Base-by-base conservation (phyloP, 2,888 invertebrate species). In the Polymixis flavicincta region DNA sequence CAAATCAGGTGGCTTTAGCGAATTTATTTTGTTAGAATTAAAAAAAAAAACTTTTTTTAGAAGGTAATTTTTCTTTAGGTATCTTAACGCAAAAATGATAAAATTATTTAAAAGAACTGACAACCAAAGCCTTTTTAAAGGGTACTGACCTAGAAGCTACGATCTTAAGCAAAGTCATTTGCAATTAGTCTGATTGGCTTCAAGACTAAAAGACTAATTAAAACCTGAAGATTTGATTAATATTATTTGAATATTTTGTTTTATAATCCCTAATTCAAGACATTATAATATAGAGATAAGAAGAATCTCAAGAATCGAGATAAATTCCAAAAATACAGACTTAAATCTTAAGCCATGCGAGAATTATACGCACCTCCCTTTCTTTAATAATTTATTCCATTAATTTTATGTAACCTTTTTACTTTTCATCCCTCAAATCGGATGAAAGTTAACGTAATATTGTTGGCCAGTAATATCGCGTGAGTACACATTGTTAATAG, bases 401-500 rank as follows among this genome's bases (percentile, higher is more conserved):
- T 60, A 61, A 67, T 71, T 74, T 68, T 28, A 74, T 72, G n/a
- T n/a, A 71, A 73, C 69, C 55, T 57, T 74, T 71, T 74, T 67
- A 67, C 28, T 64, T 54, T 63, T 54, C 60, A 54, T n/a, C 42
- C 54, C 32, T 48, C 54, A 69, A 78, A 85, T 71, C 71, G 69
- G 55, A 71, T 7, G 42, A 71, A 82, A 71, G 68, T 85, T 76
- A 65, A 75, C 59, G 72, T 55, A 61, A 81, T 61, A 78, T 66
- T 63, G 80, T 79, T 67, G 48, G 55, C 48, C 59, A 74, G 82
- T 85, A 84, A 88, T 89, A 87, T 90, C 74, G 84, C 76, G 79
- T 80, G 80, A 79, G 83, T 87, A 90, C 90, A 90, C 87, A 87
- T 69, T 88, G 87, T 88, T 90, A 89, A 91, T 89, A 89, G 81